Base-by-base conservation (phyloP, 2,797 vertebrate species). In the Gallinago solitaria region DNA sequence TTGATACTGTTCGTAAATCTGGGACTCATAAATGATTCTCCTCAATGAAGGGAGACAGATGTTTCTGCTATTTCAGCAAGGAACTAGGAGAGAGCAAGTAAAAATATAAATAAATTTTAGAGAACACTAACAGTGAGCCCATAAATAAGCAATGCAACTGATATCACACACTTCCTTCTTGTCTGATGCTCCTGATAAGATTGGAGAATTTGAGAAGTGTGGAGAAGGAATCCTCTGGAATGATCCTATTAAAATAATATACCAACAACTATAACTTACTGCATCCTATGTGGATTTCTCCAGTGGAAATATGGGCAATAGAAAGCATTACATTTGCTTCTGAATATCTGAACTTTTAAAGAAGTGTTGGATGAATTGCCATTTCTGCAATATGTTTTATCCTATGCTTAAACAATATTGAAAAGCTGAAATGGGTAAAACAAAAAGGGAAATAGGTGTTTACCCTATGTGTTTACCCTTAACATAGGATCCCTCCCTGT, bases 1-100 rank as follows among this genome's bases (percentile, higher is more conserved):
- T 87, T 71, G 97, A 98, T 97, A 97, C 96, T 93, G 61, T 94
- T 97, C 95, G 93, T 96, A 94, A 97, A 96, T 98, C 96, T 97
- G 97, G 95, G 91, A 96, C 84, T 97, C 91, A 96, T 97, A 97
- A 97, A 97, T 83, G 7, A 60, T 87, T 92, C 53, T 53, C 35
- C 79, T 95, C 93, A 95, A 87, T 78, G 95, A 97, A 79, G 69
- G 63, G 83, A 92, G 54, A 83, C 96, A 97, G 96, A 97, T 97
- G 97, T 97, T 98, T 96, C 95, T 97, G 91, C 89, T 96, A 96
- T 97, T 98, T 95, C 90, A 89, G 67, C 71, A 79, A 96, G 92
- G 16, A 93, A 35, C 25, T 64, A 71, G 41, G 17, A 73, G 41
- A 94, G 51, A 96, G 74, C 60, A 90, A 91, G 71, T 76, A 80